phyloP scores from a whole-genome alignment of 2,888 invertebrate genomes.

The Rhagium mordax region DNA sequence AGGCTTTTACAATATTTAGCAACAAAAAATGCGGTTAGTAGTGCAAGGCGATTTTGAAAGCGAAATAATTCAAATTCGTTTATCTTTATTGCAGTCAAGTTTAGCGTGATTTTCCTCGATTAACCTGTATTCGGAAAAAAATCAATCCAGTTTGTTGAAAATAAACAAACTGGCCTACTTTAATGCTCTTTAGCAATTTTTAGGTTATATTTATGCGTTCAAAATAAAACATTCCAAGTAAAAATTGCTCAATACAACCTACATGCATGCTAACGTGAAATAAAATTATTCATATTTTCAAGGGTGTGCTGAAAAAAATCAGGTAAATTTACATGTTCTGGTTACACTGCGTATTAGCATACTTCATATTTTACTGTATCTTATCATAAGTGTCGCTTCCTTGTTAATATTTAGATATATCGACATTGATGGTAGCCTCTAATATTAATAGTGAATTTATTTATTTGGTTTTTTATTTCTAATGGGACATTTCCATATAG shows the following conservation, averaged over 20 bases:
- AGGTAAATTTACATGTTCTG: slow-evolving; percentile 3
- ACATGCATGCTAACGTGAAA: slow-evolving; percentile 9
- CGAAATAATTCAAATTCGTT: too few relatives aligned
- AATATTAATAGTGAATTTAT: slow-evolving; percentile 4
- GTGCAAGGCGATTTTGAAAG: neutral
- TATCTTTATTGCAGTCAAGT: too few relatives aligned
- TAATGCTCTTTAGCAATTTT: neutral
- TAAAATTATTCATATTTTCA: slow-evolving; percentile 29
- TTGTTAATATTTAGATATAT: slow-evolving; percentile 28
- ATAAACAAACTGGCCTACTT: neutral
- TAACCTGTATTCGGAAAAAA: neutral
- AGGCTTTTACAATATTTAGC: too few relatives aligned
- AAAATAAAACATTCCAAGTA: neutral
- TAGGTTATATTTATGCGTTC: neutral
- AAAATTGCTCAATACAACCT: slow-evolving; percentile 5
- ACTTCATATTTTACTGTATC: slow-evolving; percentile 16
- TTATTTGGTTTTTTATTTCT: neutral
- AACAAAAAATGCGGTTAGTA: neutral
- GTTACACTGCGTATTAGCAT: slow-evolving; percentile 5
- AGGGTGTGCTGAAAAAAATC: slow-evolving; percentile 20
- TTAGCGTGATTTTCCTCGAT: neutral
- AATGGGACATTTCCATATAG: slow-evolving; percentile 20
- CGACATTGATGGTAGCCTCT: slow-evolving; percentile 17
- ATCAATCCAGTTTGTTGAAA: neutral
- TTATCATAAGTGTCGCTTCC: slow-evolving; percentile 23